Evolutionary conservation across 92 coral and sea anemone genomes (phyloP), one percentile per base, ranked within the genome.

Genomic region (Micromussa lordhowensis): DNA sequence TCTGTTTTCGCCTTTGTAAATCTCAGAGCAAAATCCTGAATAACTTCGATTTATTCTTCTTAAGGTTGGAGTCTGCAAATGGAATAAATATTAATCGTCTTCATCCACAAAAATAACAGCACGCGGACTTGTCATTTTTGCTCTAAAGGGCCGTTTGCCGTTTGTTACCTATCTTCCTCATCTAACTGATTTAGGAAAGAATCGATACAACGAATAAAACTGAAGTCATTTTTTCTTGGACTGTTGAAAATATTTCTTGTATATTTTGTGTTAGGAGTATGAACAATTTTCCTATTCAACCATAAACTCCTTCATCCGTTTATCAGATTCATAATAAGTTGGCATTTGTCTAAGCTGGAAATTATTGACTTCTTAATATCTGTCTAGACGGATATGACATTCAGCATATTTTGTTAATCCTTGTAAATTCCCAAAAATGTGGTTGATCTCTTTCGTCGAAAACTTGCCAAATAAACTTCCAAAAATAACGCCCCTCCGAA

Each of bases 221-320:
- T 26, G 30, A 26, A 5, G 30, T 1, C 68, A 61, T 22, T 1
- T 22, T 61, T 61, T 24, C 68, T 61, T 9, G 10, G 4, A 30
- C n/a, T 1, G 71, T 28, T 66, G 13, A 12, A 8, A 66, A 28
- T 31, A 66, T 66, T 66, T 31, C 71, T 66, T 30, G 29, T 28
- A 66, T 2, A 28, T n/a, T 66, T 66, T 2, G 26, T 7, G 22
- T 80, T 59, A 13, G 17, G 13, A 44, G 15, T 13, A 55, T 48
- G 24, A 68, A n/a, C 38, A 22, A 36, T 36, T 38, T n/a, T 32
- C 44, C 13, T 58, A 28, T 72, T 77, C 70, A 85, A 75, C 82
- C 80, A 85, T 48, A 51, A 79, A 53, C 72, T 85, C 28, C 53
- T 38, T 64, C 5, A 66, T 64, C 19, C 85, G 85, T 63, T 72